Base-by-base conservation (phyloP, 2,888 invertebrate genomes). In the Volucella inflata region DNA sequence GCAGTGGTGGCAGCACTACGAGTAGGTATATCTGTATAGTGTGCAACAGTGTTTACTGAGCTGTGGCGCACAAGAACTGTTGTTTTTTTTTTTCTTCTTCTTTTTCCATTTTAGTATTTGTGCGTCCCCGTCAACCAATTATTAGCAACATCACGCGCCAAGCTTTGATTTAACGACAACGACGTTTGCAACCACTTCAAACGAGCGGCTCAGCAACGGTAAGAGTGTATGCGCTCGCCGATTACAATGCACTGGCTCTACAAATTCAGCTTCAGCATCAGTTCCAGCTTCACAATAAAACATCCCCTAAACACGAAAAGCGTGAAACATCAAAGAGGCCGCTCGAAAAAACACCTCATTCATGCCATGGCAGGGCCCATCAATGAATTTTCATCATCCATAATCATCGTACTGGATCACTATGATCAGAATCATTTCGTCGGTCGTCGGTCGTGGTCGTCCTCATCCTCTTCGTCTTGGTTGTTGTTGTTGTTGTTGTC, bases 371-470 rank as follows among this genome's bases (percentile, higher is more conserved):
- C 68, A 77, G 72, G 57, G 68, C 68, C 76, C 81, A 77, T 85
- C 85, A 85, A 85, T 85, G 85, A 85, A 85, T 85, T 85, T 85
- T 85, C 85, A 85, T 85, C 85, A 77, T 77, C 85, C 85, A 72
- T 81, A 85, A 85, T 85, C 85, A 85, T 85, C 72, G 72, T 67
- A 75, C 64, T 80, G 70, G 80, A 84, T 84, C 80, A 84, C 84
- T 80, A 80, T 84, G 84, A 84, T 84, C 80, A 84, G 80, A 53
- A 46, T 64, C 51, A 74, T 74, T 30, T 30, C 30, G 30, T 30
- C 30, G 64, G 68, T 64, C 78, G 11, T 70, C 60, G 11, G 11
- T 44, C 51, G 68, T 74, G 64, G 62, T 64, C 77, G 8, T 68
- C 53, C 11, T 68, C 75, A 59, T 76, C 76, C 48, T 71, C 75